Base-by-base conservation (phyloP, 30 jellyfish, hydroid and myxozoan genomes). In the Turritopsis dohrnii region DNA sequence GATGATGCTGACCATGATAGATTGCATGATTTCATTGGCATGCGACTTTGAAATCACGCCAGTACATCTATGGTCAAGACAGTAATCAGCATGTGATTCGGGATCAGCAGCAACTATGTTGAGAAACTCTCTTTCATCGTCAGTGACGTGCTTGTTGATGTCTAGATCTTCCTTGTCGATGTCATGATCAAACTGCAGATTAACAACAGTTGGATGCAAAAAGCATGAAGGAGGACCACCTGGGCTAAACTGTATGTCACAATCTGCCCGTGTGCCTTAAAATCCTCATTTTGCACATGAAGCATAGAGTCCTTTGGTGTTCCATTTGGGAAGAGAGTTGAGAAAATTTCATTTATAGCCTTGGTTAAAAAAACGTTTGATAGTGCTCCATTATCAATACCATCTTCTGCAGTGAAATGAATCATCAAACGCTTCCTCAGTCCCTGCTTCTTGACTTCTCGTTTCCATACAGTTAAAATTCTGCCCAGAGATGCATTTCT, bases 181-280 rank as follows among this genome's bases (percentile, higher is more conserved):
- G 17, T 30, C 79, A 79, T 16, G 27, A 79, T 19, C 85, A 20
- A 79, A n/a, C 8, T 23, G 60, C n/a, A 22, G 27, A 41, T 29
- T 21, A 21, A 30, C 27, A 24, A 74, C 27, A 79, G 28, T 21
- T 30, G 52, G 9, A 21, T 19, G 53, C 29, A 75, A 30, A 85
- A 85, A 85, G 26, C 41, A 76, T 24, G 93, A 84, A 41, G 81
- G 81, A 54, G 84, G 86, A 74, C 88, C 88, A 53, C 93, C 93
- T 85, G 84, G 53, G 88, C 88, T 41, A 85, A 54, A 65, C 79
- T 66, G 52, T 71, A 84, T 69, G 88, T 52, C 52, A 79, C 65
- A 27, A 85, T 76, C 69, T 85, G 88, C 23, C 89, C 84, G 76
- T 83, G 24, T 77, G 88, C 88, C 54, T 54, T 52, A 71, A 85